These are phyloP conservation scores for Bucco capensis DNA, from an alignment of 2,113 vertebrate genomes.

Conservation along the genomic window DNA sequence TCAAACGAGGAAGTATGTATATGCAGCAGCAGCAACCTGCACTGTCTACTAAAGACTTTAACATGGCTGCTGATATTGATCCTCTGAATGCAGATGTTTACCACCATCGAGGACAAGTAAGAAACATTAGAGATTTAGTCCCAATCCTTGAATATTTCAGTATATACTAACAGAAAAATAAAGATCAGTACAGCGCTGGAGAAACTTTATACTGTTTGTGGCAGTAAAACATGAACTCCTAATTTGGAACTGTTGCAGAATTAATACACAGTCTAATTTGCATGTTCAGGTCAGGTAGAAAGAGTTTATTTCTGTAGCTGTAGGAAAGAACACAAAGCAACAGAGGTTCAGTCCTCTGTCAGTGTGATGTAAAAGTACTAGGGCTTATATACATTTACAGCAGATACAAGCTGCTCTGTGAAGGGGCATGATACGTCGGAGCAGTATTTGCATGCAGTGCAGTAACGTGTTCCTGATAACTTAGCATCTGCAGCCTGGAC, in stretches of 20 bases:
- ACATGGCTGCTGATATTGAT: conserved; percentile 93
- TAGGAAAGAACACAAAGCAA: background rate
- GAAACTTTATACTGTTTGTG: background rate
- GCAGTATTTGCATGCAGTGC: background rate
- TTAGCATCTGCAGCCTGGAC: background rate
- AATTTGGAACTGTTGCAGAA: background rate
- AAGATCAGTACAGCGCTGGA: rapidly evolving
- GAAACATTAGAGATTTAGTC: background rate
- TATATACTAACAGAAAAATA: background rate
- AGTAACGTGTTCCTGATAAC: background rate
- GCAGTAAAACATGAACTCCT: background rate
- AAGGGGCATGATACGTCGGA: background rate
- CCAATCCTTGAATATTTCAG: background rate
- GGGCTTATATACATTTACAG: background rate
- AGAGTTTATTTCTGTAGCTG: background rate
- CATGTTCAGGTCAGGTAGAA: background rate
- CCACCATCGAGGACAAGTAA: conserved; percentile 95
- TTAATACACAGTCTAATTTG: background rate
- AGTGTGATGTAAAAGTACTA: background rate
- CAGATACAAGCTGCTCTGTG: background rate
- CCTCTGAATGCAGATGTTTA: conserved; percentile 95
- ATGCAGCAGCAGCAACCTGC: conserved; percentile 97
- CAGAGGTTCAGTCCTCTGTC: background rate
- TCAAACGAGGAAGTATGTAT: conserved; percentile 97
- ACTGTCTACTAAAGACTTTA: conserved; percentile 93